These are phyloP conservation scores for Diarsia rubi DNA, from an alignment of 2,888 invertebrate genomes.

Conservation along the genomic window DNA sequence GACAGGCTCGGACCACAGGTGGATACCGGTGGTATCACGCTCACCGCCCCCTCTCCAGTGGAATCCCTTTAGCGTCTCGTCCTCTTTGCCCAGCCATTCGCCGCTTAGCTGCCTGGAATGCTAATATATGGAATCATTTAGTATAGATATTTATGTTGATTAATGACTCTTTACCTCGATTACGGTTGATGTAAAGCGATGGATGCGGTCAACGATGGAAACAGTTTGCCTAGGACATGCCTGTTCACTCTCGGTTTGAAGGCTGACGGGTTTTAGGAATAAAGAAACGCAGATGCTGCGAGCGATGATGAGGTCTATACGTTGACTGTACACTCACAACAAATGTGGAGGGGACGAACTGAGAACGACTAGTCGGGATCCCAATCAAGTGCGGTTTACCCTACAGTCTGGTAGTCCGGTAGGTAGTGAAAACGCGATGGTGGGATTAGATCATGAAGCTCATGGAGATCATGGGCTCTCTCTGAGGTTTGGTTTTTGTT, in stretches of 20 bases:
- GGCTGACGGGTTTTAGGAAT: background rate
- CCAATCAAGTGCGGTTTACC: background rate
- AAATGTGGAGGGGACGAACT: background rate
- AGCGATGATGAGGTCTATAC: background rate
- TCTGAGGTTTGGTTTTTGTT: background rate
- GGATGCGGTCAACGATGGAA: background rate
- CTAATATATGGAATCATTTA: conserved; percentile 49
- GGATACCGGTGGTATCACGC: conserved; percentile 97
- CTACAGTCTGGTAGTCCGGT: background rate
- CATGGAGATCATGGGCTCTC: background rate
- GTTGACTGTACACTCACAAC: background rate
- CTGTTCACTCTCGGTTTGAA: background rate
- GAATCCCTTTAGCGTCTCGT: conserved; percentile 95
- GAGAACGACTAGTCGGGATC: background rate
- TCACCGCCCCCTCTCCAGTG: conserved; percentile 98
- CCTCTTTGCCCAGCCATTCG: conserved; percentile 93
- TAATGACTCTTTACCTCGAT: background rate
- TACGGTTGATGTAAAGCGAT: background rate
- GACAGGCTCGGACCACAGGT: conserved; percentile 97
- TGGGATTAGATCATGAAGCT: background rate
- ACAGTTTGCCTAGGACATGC: too few relatives aligned
- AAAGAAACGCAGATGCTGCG: background rate
- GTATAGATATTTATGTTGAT: background rate
- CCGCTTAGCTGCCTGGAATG: conserved; percentile 60
- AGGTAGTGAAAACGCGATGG: background rate